phyloP scores from a whole-genome alignment of 30 jellyfish, hydroid and myxozoan genomes.

The Cassiopea andromeda region DNA sequence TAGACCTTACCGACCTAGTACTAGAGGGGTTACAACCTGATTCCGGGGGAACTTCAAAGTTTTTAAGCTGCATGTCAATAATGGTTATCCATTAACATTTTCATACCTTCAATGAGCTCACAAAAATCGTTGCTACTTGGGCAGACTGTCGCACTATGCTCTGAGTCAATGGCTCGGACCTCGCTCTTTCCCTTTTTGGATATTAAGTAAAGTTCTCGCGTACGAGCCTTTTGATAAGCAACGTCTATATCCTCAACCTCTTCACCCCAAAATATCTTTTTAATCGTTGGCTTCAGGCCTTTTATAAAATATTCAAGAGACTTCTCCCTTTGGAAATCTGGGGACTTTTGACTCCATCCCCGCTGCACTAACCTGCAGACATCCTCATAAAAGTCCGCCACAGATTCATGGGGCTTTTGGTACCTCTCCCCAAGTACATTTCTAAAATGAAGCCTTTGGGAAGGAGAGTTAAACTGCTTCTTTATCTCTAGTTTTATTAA shows the following conservation, averaged over 20 bases:
- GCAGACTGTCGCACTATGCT: not conserved
- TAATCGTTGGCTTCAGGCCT: conserved; percentile 34
- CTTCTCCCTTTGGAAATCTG: conserved; percentile 15
- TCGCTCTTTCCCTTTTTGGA: conserved; percentile 20
- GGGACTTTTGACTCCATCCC: conserved; percentile 8
- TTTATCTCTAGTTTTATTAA: conserved; percentile 10
- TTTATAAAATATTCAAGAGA: not conserved
- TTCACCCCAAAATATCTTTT: conserved; percentile 38
- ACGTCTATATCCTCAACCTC: conserved; percentile 10
- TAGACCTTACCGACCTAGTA: not conserved
- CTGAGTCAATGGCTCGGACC: not conserved
- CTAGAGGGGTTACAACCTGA: not conserved
- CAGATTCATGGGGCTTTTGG: conserved; percentile 7
- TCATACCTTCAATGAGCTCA: conserved; percentile 4
- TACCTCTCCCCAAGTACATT: conserved; percentile 16
- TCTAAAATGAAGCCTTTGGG: conserved; percentile 22
- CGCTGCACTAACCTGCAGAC: conserved; percentile 21
- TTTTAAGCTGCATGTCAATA: not conserved
- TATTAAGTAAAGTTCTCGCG: conserved; percentile 24
- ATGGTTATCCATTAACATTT: conserved; percentile 23
- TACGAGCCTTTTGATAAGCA: conserved; percentile 35
- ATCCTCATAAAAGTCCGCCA: conserved; percentile 14
- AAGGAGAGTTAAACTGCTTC: conserved; percentile 36
- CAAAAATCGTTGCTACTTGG: not conserved
- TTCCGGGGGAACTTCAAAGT: conserved; percentile 5